These are phyloP conservation scores for Neosalanx taihuensis DNA, from an alignment of 2,797 vertebrate species.

Conservation along the genomic window DNA sequence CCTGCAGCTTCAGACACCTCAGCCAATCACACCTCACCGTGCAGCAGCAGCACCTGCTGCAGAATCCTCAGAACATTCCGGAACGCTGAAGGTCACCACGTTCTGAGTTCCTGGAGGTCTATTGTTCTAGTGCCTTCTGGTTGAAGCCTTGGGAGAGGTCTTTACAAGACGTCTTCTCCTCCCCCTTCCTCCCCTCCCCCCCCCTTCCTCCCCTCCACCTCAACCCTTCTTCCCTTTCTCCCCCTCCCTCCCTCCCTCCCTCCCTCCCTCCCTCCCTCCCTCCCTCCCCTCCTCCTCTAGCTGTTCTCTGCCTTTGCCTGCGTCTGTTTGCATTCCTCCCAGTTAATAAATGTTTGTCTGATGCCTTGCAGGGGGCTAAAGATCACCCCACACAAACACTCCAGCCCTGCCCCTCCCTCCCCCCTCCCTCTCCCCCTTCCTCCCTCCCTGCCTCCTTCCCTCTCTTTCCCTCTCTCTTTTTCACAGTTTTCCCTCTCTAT, in stretches of 20 bases:
- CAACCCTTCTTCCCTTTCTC: not conserved
- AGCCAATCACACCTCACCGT: not conserved
- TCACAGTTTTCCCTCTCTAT: constrained; percentile 4
- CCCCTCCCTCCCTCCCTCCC: not conserved
- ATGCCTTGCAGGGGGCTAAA: constrained; percentile 60
- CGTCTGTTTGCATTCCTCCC: constrained; percentile 73
- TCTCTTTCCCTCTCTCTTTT: constrained; percentile 14
- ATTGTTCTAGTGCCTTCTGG: constrained; percentile 52
- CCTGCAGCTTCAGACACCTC: not conserved
- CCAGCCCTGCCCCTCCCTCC: constrained; percentile 17
- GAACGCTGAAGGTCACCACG: constrained; percentile 31
- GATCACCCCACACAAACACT: constrained; percentile 57
- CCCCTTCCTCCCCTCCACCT: constrained; percentile 1
- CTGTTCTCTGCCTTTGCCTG: constrained; percentile 47
- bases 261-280: not conserved
- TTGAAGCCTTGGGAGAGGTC: constrained; percentile 32
- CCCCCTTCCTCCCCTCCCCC: constrained; percentile 31
- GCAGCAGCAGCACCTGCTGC: not conserved
- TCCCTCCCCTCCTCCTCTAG: not conserved
- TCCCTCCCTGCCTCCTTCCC: not conserved
- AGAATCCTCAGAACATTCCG: constrained; percentile 3
- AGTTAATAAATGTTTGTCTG: constrained; percentile 77
- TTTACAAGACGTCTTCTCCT: constrained; percentile 42
- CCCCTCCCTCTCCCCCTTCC: constrained; percentile 19
- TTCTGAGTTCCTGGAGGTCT: constrained; percentile 24